A percentile compares a stretch with the other conserved stretches of the same genome.
These are phyloP conservation scores for Augochlorella aurata DNA, from an alignment of 2,888 invertebrate species.

Conservation along the genomic window DNA sequence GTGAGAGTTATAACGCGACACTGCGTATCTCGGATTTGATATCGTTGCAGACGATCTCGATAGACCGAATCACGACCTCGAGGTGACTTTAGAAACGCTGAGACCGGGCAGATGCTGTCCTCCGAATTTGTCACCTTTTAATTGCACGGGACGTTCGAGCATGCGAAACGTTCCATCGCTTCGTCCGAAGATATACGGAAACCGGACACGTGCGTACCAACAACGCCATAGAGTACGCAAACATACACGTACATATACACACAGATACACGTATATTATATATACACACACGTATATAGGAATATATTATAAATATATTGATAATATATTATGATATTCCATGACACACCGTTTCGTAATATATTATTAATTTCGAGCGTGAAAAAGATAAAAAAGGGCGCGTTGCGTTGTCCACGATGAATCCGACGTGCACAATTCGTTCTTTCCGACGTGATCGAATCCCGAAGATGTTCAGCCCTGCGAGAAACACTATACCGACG, in stretches of 20 bases:
- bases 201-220: neutral
- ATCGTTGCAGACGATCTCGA: too few species aligned
- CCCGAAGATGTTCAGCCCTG: slow-evolving; percentile 60
- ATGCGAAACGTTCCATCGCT: neutral
- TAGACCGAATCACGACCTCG: too few species aligned
- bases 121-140: neutral
- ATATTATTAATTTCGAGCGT: slow-evolving; percentile 47
- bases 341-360: slow-evolving; percentile 42
- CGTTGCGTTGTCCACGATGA: slow-evolving; percentile 16
- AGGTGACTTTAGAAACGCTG: too few species aligned
- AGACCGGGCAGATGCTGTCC: too few species aligned
- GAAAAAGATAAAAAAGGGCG: neutral
- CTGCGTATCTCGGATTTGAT: too few species aligned
- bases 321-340: slow-evolving; percentile 46
- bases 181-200: neutral
- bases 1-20: too few species aligned
- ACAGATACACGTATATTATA: neutral
- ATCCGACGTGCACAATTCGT: slow-evolving; percentile 34
- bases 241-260: neutral
- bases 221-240: neutral
- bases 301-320: neutral
- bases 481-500: slow-evolving; percentile 21
- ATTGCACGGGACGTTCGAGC: neutral
- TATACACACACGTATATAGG: neutral
- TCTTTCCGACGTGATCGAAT: slow-evolving; percentile 54